phyloP scores from a whole-genome alignment of 2,888 invertebrate genomes.

The Disparrhopalites patrizii region DNA sequence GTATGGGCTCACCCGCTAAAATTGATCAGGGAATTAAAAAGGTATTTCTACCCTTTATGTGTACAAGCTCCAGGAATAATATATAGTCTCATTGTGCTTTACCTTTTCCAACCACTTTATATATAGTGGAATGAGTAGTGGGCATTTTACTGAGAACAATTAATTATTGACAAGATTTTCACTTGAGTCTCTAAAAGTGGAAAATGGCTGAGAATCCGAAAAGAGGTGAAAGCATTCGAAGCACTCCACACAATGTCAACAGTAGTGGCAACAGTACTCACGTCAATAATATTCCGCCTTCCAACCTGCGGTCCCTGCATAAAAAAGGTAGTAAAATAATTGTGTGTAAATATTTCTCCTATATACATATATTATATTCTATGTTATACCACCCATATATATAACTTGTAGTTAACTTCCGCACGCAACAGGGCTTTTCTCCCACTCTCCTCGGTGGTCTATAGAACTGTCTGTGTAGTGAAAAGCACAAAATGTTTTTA shows the following conservation, averaged over 20 bases:
- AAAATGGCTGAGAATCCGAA: conserved; percentile 10
- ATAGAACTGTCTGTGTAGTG: too few relatives aligned
- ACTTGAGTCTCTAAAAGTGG: background rate
- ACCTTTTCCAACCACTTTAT: background rate
- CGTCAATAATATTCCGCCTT: conserved; percentile 4
- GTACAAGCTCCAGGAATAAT: background rate
- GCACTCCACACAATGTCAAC: conserved; percentile 8
- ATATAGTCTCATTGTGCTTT: background rate
- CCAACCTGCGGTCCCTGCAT: conserved; percentile 32
- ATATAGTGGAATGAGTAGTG: background rate
- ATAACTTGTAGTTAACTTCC: too few relatives aligned
- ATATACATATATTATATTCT: too few relatives aligned
- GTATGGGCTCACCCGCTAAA: conserved; percentile 13
- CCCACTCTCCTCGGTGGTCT: too few relatives aligned
- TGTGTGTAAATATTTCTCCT: too few relatives aligned
- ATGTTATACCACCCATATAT: too few relatives aligned
- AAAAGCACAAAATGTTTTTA: too few relatives aligned
- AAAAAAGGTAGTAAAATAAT: conserved; percentile 39
- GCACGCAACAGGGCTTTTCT: too few relatives aligned
- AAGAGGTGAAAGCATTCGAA: background rate
- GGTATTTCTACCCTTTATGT: background rate
- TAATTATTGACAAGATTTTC: conserved; percentile 1
- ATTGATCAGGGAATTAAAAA: background rate
- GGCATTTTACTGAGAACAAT: background rate
- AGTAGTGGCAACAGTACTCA: background rate